phyloP scores from a whole-genome alignment of 1,140 invertebrate species.

The Macrocentrus cingulum region DNA sequence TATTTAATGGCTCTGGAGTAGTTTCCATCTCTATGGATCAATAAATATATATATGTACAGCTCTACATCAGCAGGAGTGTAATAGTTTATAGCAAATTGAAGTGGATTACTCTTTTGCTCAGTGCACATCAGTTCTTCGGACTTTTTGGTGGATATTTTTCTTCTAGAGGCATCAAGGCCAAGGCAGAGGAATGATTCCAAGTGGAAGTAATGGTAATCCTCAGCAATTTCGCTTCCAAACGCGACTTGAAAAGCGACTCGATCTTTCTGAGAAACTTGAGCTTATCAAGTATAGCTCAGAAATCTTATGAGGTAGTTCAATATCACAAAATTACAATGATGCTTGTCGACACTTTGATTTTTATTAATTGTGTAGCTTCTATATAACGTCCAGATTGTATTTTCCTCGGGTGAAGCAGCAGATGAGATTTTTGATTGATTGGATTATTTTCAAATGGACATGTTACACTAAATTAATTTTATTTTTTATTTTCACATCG shows the following conservation, averaged over 20 bases:
- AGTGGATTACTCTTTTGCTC: conserved; percentile 38
- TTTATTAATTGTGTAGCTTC: no score
- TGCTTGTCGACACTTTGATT: conserved; percentile 29
- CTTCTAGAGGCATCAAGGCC: not conserved
- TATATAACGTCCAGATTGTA: no score
- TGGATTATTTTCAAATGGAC: no score
- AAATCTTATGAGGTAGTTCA: conserved; percentile 50
- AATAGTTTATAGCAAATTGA: conserved; percentile 55
- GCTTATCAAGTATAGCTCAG: conserved; percentile 49
- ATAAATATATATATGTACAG: conserved; percentile 15
- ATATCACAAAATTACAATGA: conserved; percentile 25
- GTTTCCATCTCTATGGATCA: conserved; percentile 10
- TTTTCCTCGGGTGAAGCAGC: not conserved
- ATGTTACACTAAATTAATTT: no score
- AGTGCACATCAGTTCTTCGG: conserved; percentile 8
- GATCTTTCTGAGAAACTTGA: conserved; percentile 14
- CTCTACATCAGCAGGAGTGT: not conserved
- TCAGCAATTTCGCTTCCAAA: conserved; percentile 49
- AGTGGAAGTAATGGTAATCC: conserved; percentile 55
- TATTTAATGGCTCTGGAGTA: conserved; percentile 24
- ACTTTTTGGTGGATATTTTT: not conserved
- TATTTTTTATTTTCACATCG: no score
- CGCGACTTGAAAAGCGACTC: conserved; percentile 27
- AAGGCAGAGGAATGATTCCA: conserved; percentile 40
- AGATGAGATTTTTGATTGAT: no score